Conservation (phyloP, 1,140 invertebrate species). For the Olivierus martensii region DNA sequence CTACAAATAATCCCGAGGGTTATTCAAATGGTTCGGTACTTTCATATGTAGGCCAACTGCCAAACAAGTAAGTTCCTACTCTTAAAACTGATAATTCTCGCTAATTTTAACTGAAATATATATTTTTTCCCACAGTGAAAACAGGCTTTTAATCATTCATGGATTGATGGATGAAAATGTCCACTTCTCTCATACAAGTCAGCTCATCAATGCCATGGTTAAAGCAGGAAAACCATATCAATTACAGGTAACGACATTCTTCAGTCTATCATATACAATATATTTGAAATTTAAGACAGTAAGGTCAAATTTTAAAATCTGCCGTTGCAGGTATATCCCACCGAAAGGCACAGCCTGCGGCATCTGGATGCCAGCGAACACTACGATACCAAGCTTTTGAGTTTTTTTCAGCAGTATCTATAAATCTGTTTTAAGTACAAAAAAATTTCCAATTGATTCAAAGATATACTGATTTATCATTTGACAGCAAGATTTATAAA, state of each 20-base stretch:
- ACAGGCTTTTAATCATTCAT: conserved; percentile 90
- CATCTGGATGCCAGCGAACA: conserved; percentile 88
- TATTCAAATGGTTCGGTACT: conserved; percentile 65
- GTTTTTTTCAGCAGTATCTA: conserved; percentile 81
- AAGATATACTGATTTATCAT: too few species aligned
- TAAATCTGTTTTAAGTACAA: conserved; percentile 14
- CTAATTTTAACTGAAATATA: neutral
- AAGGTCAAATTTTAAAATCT: too few species aligned
- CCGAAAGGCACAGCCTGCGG: conserved; percentile 82
- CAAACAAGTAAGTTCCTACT: conserved; percentile 58
- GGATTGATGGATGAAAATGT: conserved; percentile 98
- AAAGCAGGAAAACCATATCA: conserved; percentile 85
- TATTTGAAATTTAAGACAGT: too few species aligned
- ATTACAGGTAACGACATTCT: conserved; percentile 46
- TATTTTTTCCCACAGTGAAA: conserved; percentile 48
- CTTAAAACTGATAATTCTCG: neutral
- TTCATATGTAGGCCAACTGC: conserved; percentile 67
- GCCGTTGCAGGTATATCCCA: conserved; percentile 62
- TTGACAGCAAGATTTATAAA: too few species aligned
- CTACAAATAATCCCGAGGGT: conserved; percentile 58
- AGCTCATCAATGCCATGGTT: conserved; percentile 75
- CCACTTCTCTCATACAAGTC: conserved; percentile 93
- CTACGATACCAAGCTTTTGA: conserved; percentile 83
- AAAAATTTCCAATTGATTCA: too few species aligned
- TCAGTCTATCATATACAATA: neutral